These are phyloP conservation scores for Drosophila melanosoma DNA, from an alignment of 2,888 invertebrate genomes.

Conservation along the genomic window DNA sequence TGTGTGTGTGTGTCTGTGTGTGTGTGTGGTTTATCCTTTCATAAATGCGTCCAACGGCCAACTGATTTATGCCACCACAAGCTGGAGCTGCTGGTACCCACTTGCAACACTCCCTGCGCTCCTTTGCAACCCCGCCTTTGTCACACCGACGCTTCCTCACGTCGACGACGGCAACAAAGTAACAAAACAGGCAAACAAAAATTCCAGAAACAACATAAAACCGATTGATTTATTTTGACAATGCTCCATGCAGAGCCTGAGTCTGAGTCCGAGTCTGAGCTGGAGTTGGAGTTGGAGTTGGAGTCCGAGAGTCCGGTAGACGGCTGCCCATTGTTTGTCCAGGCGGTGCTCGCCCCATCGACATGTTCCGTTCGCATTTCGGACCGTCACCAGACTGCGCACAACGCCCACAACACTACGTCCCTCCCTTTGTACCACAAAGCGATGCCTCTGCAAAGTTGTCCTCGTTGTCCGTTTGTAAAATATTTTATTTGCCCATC, in stretches of 20 bases:
- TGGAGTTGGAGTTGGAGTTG: background rate
- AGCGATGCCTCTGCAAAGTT: constrained; percentile 49
- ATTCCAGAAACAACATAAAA: constrained; percentile 83
- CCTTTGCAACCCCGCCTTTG: constrained; percentile 5
- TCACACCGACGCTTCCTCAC: constrained; percentile 44
- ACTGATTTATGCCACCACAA: constrained; percentile 80
- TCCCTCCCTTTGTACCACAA: constrained; percentile 3
- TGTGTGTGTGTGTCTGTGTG: constrained; percentile 25
- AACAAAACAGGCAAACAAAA: constrained; percentile 79
- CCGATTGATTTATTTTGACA: constrained; percentile 84
- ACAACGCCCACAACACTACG: constrained; percentile 16
- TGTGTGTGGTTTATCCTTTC: constrained; percentile 76
- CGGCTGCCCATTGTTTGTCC: constrained; percentile 62
- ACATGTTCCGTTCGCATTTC: constrained; percentile 74
- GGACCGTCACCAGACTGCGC: constrained; percentile 56
- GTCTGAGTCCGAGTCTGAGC: constrained; percentile 7
- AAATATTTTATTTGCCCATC: constrained; percentile 84
- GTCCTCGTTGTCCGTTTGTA: constrained; percentile 74
- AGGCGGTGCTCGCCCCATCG: constrained; percentile 46
- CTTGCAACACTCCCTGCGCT: constrained; percentile 10
- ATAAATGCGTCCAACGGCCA: constrained; percentile 78
- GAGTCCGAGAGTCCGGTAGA: constrained; percentile 28
- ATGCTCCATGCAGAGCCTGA: constrained; percentile 70
- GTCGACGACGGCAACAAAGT: constrained; percentile 61
- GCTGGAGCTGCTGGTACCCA: constrained; percentile 67